Evolutionary conservation across 2,888 invertebrate species (phyloP).

Genomic region (Spatulosminthurus flaviceps): DNA sequence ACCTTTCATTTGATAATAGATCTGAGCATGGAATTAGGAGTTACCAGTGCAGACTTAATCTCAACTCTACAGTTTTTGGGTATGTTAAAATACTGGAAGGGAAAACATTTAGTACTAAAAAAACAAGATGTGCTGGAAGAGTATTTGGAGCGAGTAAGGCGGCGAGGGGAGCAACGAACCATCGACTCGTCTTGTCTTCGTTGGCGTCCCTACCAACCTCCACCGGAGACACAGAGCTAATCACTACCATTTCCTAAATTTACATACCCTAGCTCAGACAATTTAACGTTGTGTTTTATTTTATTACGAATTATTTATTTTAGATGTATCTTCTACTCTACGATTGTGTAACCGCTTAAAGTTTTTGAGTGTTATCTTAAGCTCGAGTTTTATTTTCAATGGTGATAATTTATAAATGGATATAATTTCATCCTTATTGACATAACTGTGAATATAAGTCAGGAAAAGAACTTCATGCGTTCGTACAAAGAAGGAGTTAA

Average conservation of each 20-base stretch:
- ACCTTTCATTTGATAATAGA: conserved; percentile 45
- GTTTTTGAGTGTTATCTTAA: too few species aligned
- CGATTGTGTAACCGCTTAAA: too few species aligned
- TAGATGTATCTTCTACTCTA: too few species aligned
- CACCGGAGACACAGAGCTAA: not conserved
- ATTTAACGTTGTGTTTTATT: too few species aligned
- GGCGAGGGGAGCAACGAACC: conserved; percentile 82
- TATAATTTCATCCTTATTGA: too few species aligned
- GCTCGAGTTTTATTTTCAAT: too few species aligned
- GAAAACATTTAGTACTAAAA: conserved; percentile 94
- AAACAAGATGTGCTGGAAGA: conserved; percentile 96
- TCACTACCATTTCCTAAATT: not conserved
- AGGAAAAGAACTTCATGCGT: too few species aligned
- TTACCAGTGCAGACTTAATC: conserved; percentile 78
- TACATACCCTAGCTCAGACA: too few species aligned
- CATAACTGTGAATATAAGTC: too few species aligned
- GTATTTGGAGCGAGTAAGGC: conserved; percentile 83
- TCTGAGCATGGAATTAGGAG: conserved; percentile 61
- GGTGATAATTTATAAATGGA: too few species aligned
- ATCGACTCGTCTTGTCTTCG: conserved; percentile 87
- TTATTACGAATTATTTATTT: too few species aligned
- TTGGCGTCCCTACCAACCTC: conserved; percentile 77
- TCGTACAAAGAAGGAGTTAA: too few species aligned
- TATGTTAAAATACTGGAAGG: conserved; percentile 99
- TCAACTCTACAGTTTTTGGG: conserved; percentile 95